Conservation (phyloP, 2,113 vertebrate species). For the Phaethornis superciliosus region DNA sequence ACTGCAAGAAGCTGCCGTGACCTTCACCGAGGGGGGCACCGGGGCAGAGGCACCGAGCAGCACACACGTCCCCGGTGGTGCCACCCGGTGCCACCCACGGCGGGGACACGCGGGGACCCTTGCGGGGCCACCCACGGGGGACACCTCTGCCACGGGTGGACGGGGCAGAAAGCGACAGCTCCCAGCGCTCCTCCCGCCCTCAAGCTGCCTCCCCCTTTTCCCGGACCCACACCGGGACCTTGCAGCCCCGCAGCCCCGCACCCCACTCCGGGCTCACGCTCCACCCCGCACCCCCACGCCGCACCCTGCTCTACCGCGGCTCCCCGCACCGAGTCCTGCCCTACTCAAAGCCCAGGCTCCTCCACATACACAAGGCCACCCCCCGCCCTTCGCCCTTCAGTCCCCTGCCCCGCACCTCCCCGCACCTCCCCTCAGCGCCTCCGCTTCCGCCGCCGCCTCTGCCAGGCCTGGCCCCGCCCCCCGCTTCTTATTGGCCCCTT, state of each 20-base stretch:
- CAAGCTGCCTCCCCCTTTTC: too few species aligned
- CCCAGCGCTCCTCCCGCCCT: background rate
- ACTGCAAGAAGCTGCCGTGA: background rate
- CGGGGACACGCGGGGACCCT: background rate
- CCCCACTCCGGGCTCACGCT: too few species aligned
- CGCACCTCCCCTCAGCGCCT: too few species aligned
- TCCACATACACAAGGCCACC: background rate
- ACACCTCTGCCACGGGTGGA: too few species aligned
- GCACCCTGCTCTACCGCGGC: too few species aligned
- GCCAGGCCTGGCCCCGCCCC: background rate
- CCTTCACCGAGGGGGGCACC: background rate
- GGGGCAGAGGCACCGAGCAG: too few species aligned
- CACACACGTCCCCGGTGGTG: fast-evolving
- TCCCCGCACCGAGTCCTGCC: background rate
- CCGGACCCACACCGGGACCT: background rate
- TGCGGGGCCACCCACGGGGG: background rate
- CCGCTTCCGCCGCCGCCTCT: background rate
- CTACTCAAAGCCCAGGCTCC: background rate
- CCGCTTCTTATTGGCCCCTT: background rate
- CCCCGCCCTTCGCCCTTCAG: background rate
- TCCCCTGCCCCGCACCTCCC: too few species aligned
- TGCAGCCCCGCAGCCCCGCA: background rate
- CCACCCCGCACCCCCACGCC: too few species aligned
- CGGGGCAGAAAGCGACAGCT: too few species aligned
- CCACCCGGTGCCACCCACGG: too few species aligned